These are phyloP conservation scores for Drosophila virilis DNA, from an alignment of 1,140 invertebrate species.

Conservation along the genomic window DNA sequence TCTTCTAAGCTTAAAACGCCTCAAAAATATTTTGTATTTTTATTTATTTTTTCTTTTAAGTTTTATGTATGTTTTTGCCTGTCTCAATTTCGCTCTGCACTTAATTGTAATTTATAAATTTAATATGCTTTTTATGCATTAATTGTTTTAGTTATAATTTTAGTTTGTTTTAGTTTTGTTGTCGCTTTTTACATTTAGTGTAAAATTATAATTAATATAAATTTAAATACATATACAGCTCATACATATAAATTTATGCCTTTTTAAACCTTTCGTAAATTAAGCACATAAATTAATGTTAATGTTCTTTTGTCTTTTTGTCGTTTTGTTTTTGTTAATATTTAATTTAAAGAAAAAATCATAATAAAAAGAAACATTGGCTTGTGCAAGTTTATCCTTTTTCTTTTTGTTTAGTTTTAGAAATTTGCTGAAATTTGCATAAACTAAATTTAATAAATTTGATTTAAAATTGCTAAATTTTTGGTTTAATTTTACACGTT, in stretches of 20 bases:
- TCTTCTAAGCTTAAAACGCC: slow-evolving; percentile 71
- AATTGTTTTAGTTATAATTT: slow-evolving; percentile 32
- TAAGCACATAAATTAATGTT: slow-evolving; percentile 79
- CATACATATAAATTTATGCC: slow-evolving; percentile 78
- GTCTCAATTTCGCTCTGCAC: slow-evolving; percentile 55
- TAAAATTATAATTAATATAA: slow-evolving; percentile 79
- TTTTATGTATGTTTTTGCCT: slow-evolving; percentile 42
- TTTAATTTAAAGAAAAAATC: slow-evolving; percentile 37
- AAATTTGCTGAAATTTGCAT: slow-evolving; percentile 53
- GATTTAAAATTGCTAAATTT: slow-evolving; percentile 81
- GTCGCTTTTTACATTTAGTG: slow-evolving; percentile 76
- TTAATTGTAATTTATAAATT: slow-evolving; percentile 56
- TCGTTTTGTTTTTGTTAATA: slow-evolving; percentile 62
- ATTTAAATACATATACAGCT: slow-evolving; percentile 81
- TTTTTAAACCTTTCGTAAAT: slow-evolving; percentile 73
- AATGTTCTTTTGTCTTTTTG: slow-evolving; percentile 73
- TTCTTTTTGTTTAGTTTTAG: slow-evolving; percentile 52
- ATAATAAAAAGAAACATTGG: slow-evolving; percentile 69
- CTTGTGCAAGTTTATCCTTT: slow-evolving; percentile 68
- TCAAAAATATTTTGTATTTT: slow-evolving; percentile 73
- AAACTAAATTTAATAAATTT: slow-evolving; percentile 81
- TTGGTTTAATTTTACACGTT: slow-evolving; percentile 81
- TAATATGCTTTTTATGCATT: slow-evolving; percentile 48
- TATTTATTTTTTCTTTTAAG: slow-evolving; percentile 18
- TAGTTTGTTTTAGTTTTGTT: slow-evolving; percentile 50